Percentiles rank a stretch among this genome's conserved stretches.
These are phyloP conservation scores for Dromas ardeola DNA, from an alignment of 2,113 vertebrate genomes.

Conservation along the genomic window DNA sequence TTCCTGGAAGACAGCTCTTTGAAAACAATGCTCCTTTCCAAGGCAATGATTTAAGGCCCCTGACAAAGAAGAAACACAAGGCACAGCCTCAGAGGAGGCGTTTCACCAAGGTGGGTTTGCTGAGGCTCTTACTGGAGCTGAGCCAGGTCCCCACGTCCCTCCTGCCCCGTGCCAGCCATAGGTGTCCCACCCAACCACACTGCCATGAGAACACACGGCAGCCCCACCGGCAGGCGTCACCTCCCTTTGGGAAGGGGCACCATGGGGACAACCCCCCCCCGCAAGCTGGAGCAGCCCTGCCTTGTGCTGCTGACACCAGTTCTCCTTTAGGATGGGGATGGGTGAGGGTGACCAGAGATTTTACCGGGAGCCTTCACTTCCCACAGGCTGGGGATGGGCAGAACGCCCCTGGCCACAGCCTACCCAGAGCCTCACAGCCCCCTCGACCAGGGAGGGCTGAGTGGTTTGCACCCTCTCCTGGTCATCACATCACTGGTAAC, in stretches of 20 bases:
- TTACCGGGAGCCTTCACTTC: background rate
- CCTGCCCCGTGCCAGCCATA: accelerated
- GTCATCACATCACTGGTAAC: background rate
- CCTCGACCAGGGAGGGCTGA: background rate
- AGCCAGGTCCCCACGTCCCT: background rate
- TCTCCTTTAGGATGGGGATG: background rate
- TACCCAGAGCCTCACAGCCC: background rate
- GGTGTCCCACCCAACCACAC: background rate
- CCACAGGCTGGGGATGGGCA: background rate
- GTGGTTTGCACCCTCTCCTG: background rate
- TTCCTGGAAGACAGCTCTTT: conserved; percentile 40
- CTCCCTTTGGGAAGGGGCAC: background rate
- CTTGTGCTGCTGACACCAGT: background rate
- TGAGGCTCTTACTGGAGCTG: background rate
- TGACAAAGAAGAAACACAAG: background rate
- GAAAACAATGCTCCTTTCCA: conserved; percentile 5
- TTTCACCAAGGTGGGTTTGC: background rate
- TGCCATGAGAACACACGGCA: accelerated
- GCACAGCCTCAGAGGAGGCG: background rate
- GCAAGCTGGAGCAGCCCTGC: background rate
- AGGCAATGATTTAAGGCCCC: conserved; percentile 3
- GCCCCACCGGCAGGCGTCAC: background rate
- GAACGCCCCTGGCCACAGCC: accelerated
- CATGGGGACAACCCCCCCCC: background rate
- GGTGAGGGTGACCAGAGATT: background rate